Evolutionary conservation across 1,140 invertebrate species (phyloP).

Genomic region (Ips typographus): DNA sequence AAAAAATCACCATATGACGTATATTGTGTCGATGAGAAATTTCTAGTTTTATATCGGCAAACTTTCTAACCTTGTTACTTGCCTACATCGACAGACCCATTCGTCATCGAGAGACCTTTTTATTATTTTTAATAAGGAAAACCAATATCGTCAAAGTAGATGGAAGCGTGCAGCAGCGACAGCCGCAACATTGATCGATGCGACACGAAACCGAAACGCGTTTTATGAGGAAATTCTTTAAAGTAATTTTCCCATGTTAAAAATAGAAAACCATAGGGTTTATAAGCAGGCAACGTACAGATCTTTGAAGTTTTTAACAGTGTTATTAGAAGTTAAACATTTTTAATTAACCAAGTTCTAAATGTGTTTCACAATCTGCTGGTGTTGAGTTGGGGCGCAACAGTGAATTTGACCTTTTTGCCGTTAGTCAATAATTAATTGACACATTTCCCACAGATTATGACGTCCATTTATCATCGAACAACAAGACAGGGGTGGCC

Average conservation of each 20-base stretch:
- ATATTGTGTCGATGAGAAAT: no score
- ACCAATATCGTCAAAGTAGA: constrained; percentile 29
- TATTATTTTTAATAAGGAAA: constrained; percentile 35
- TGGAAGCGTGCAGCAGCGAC: constrained; percentile 26
- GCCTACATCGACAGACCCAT: no score
- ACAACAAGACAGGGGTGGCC: constrained; percentile 5
- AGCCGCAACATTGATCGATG: constrained; percentile 36
- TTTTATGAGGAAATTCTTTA: constrained; percentile 33
- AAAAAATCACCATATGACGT: no score
- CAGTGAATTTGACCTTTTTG: neutral
- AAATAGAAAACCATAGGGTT: constrained; percentile 9
- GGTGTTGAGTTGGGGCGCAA: no score
- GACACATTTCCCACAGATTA: constrained; percentile 7
- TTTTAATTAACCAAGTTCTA: no score
- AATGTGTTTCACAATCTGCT: no score
- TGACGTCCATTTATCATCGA: constrained; percentile 1
- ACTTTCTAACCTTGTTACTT: no score
- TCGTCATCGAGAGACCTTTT: neutral
- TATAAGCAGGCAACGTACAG: no score
- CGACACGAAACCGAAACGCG: constrained; percentile 28
- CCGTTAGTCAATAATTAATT: neutral
- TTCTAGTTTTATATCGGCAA: no score
- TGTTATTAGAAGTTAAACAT: no score
- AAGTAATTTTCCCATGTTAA: constrained; percentile 28
- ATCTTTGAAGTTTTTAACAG: no score